These are phyloP conservation scores for Diprion similis DNA, from an alignment of 1,140 invertebrate genomes.

Conservation along the genomic window DNA sequence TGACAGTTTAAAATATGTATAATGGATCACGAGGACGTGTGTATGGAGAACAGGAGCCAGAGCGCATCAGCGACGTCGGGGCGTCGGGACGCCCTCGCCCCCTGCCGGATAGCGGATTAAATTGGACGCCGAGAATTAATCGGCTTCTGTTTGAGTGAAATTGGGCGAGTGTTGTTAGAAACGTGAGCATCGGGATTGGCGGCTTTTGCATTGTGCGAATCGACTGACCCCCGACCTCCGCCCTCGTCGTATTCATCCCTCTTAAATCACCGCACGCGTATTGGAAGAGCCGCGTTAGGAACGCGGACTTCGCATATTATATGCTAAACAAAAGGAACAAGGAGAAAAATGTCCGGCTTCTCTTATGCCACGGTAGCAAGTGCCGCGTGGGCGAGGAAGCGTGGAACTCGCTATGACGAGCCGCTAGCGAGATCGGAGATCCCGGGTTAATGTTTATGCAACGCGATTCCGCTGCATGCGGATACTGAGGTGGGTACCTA, in stretches of 20 bases:
- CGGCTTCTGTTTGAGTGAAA: slow-evolving; percentile 65
- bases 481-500: background rate
- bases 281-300: too few species aligned
- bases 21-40: slow-evolving; percentile 46
- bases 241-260: slow-evolving; percentile 29
- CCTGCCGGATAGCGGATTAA: slow-evolving; percentile 51
- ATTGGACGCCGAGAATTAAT: slow-evolving; percentile 63
- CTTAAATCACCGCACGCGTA: slow-evolving; percentile 34
- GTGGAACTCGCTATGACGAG: background rate
- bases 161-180: slow-evolving; percentile 61
- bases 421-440: slow-evolving; percentile 38
- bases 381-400: background rate
- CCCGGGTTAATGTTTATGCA: slow-evolving; percentile 50
- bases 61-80: slow-evolving; percentile 2
- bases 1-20: slow-evolving; percentile 64
- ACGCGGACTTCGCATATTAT: too few species aligned
- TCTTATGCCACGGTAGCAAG: background rate
- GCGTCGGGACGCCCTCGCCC: slow-evolving; percentile 2
- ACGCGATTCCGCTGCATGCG: slow-evolving; percentile 23
- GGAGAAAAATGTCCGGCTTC: too few species aligned
- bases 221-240: slow-evolving; percentile 23
- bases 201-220: slow-evolving; percentile 37
- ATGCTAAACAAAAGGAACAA: too few species aligned
- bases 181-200: slow-evolving; percentile 46
- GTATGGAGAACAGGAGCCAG: slow-evolving; percentile 25